Evolutionary conservation across 2,888 invertebrate species (phyloP).

Genomic region (Agrotis ipsilon): DNA sequence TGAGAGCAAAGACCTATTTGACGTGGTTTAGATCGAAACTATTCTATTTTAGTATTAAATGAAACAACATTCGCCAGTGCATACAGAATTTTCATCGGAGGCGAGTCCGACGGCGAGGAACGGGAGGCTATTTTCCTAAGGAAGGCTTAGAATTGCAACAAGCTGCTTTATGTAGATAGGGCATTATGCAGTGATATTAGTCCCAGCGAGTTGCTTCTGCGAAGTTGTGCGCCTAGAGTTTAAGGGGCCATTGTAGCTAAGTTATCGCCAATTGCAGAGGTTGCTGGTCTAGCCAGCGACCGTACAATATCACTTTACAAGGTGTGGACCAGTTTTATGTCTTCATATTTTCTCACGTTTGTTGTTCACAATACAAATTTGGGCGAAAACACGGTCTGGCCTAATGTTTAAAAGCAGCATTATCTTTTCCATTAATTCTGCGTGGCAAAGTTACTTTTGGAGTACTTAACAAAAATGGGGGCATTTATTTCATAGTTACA

Average conservation of each 20-base stretch:
- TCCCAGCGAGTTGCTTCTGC: slow-evolving; percentile 66
- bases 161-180: slow-evolving; percentile 74
- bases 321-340: slow-evolving; percentile 58
- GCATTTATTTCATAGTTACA: slow-evolving; percentile 30
- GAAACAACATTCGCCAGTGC: slow-evolving; percentile 34
- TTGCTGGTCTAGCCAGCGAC: slow-evolving; percentile 66
- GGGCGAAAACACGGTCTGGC: slow-evolving; percentile 28
- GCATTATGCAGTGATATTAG: slow-evolving; percentile 71
- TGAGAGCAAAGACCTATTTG: slow-evolving; percentile 52
- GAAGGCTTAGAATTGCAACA: slow-evolving; percentile 63
- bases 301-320: slow-evolving; percentile 65
- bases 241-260: slow-evolving; percentile 74
- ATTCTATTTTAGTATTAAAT: slow-evolving; percentile 42
- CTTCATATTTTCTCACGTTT: slow-evolving; percentile 43
- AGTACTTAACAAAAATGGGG: slow-evolving; percentile 8
- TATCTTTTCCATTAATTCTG: slow-evolving; percentile 27
- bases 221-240: slow-evolving; percentile 71
- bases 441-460: slow-evolving; percentile 26
- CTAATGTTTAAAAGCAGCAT: slow-evolving; percentile 19
- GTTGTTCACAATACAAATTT: slow-evolving; percentile 38
- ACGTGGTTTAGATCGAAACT: slow-evolving; percentile 53
- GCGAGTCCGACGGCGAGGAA: slow-evolving; percentile 35
- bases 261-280: slow-evolving; percentile 73
- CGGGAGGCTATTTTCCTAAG: slow-evolving; percentile 58
- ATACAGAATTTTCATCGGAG: slow-evolving; percentile 53